Evolutionary conservation across 2,888 invertebrate genomes (phyloP).

Genomic region (Trissonchulus latispiculum): DNA sequence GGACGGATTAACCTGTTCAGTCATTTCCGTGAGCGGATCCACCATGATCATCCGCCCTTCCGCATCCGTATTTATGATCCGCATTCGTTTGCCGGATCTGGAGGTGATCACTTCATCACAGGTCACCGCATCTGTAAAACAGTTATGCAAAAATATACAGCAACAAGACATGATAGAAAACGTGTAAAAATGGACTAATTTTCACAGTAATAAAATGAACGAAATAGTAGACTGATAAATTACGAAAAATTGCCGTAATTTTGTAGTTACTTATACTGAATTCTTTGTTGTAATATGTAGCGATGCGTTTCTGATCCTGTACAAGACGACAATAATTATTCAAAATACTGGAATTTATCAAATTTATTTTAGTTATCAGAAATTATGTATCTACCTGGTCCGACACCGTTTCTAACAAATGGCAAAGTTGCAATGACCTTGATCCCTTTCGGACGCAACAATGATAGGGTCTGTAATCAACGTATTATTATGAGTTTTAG

Average conservation of each 20-base stretch:
- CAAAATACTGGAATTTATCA: too few relatives aligned
- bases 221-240: too few relatives aligned
- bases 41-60: slow-evolving; percentile 89
- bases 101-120: slow-evolving; percentile 73
- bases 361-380: too few relatives aligned
- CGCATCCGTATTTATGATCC: slow-evolving; percentile 87
- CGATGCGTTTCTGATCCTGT: too few relatives aligned
- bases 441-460: slow-evolving; percentile 58
- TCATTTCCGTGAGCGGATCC: slow-evolving; percentile 68
- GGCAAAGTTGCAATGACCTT: slow-evolving; percentile 71
- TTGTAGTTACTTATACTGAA: too few relatives aligned
- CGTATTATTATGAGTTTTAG: neutral
- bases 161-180: too few relatives aligned
- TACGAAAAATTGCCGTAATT: too few relatives aligned
- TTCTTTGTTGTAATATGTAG: too few relatives aligned
- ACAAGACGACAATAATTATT: too few relatives aligned
- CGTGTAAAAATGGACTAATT: too few relatives aligned
- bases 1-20: slow-evolving; percentile 40
- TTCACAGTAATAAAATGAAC: too few relatives aligned
- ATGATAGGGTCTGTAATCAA: slow-evolving; percentile 30
- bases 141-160: too few relatives aligned
- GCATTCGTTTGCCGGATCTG: slow-evolving; percentile 67
- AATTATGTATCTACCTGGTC: slow-evolving; percentile 55
- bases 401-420: slow-evolving; percentile 80
- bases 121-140: slow-evolving; percentile 31